A percentile compares a stretch with the other conserved stretches of the same genome.
Evolutionary conservation across 1,140 invertebrate species (phyloP).

Genomic region (Sycophila sp.): DNA sequence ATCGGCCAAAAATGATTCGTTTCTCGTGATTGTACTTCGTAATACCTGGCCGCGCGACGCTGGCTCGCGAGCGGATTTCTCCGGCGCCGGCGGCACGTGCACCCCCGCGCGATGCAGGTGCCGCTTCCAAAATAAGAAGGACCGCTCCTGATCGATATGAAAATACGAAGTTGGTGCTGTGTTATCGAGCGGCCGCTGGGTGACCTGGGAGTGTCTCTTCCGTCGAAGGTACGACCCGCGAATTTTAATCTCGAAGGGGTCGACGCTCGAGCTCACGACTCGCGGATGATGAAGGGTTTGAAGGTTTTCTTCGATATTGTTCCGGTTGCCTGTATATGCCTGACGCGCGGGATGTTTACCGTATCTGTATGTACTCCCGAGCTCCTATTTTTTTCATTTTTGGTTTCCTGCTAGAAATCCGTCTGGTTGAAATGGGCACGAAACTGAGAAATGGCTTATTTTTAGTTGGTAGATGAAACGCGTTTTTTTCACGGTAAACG

Average conservation of each 20-base stretch:
- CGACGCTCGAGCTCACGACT: not conserved
- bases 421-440: too few species aligned
- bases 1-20: conserved; percentile 38
- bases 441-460: too few species aligned
- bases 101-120: too few species aligned
- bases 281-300: not conserved
- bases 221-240: not conserved
- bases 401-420: too few species aligned
- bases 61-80: not conserved
- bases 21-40: conserved; percentile 37
- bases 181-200: too few species aligned
- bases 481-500: too few species aligned
- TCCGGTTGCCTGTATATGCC: not conserved
- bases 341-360: too few species aligned
- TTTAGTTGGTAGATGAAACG: too few species aligned
- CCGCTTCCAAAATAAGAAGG: not conserved
- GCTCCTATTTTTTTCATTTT: too few species aligned
- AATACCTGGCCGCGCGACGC: conserved; percentile 1
- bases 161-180: too few species aligned
- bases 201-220: not conserved
- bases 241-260: conserved; percentile 25
- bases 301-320: not conserved
- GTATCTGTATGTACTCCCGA: too few species aligned
- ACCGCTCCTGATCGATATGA: not conserved
- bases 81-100: not conserved